phyloP scores from a whole-genome alignment of 2,797 vertebrate genomes.

The Siniperca scherzeri region DNA sequence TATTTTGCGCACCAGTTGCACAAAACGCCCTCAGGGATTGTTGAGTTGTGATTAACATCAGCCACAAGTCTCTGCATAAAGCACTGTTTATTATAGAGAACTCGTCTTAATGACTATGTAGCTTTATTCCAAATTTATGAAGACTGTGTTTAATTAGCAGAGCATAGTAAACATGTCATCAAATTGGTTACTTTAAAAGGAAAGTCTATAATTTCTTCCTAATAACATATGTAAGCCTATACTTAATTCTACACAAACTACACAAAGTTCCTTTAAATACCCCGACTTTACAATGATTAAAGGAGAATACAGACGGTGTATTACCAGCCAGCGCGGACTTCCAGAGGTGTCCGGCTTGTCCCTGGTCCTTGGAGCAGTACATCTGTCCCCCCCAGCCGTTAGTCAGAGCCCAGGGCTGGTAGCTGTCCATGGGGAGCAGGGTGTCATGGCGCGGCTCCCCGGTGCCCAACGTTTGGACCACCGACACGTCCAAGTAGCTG shows the following conservation, averaged over 20 bases:
- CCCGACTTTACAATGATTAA: background rate
- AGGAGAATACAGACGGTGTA: background rate
- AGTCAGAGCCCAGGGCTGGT: slow-evolving; percentile 93
- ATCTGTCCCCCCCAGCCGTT: slow-evolving; percentile 93
- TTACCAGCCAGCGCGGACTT: slow-evolving; percentile 94
- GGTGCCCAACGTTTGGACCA: slow-evolving; percentile 90
- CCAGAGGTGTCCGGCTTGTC: slow-evolving; percentile 91
- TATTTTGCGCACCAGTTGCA: slow-evolving; percentile 27
- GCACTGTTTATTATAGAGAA: background rate
- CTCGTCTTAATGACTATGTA: too few species aligned
- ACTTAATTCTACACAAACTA: background rate
- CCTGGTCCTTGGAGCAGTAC: slow-evolving; percentile 95
- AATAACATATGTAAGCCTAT: background rate
- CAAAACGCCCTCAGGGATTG: background rate
- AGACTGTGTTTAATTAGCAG: background rate
- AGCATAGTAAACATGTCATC: background rate
- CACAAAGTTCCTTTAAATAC: background rate
- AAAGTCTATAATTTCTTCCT: background rate
- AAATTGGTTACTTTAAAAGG: too few species aligned
- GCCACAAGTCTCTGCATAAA: slow-evolving; percentile 4
- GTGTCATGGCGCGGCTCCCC: slow-evolving; percentile 91
- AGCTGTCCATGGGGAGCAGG: slow-evolving; percentile 92
- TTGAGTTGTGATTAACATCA: slow-evolving; percentile 19
- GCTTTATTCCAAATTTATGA: background rate
- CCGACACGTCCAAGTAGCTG: slow-evolving; percentile 94